Evolutionary conservation across 2,888 invertebrate species (phyloP).

Genomic region (Drosophila affinis): DNA sequence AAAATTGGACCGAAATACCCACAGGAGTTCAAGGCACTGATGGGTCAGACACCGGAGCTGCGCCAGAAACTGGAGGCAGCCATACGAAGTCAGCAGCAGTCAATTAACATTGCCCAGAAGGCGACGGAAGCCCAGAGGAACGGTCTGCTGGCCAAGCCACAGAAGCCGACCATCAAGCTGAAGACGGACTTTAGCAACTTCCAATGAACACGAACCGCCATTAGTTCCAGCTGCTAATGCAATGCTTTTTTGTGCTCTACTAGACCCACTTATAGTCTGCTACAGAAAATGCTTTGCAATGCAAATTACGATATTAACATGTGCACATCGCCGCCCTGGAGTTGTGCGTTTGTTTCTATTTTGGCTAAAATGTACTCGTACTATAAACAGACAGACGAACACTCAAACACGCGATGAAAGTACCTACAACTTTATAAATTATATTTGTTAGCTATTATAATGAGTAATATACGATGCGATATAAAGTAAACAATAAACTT

Average conservation of each 20-base stretch:
- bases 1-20: constrained; percentile 96
- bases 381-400: too few relatives aligned
- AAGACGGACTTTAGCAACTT: constrained; percentile 98
- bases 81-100: constrained; percentile 89
- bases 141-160: constrained; percentile 81
- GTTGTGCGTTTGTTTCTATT: constrained; percentile 18
- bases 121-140: constrained; percentile 85
- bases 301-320: constrained; percentile 15
- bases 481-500: constrained; percentile 33
- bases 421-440: constrained; percentile 50
- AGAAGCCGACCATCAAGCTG: constrained; percentile 92
- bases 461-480: constrained; percentile 40
- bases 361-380: constrained; percentile 43
- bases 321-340: constrained; percentile 2
- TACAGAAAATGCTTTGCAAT: constrained; percentile 33
- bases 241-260: constrained; percentile 4
- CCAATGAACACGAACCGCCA: constrained; percentile 84
- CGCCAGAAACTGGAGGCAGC: constrained; percentile 93
- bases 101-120: constrained; percentile 84
- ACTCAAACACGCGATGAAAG: constrained; percentile 39
- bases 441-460: constrained; percentile 71
- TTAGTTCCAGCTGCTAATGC: constrained; percentile 20
- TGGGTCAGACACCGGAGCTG: constrained; percentile 92
- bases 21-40: constrained; percentile 95
- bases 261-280: neutral